Percentiles rank a stretch among this genome's conserved stretches.
Evolutionary conservation across 2,888 invertebrate species (phyloP).

Genomic region (Coenonympha arcania): DNA sequence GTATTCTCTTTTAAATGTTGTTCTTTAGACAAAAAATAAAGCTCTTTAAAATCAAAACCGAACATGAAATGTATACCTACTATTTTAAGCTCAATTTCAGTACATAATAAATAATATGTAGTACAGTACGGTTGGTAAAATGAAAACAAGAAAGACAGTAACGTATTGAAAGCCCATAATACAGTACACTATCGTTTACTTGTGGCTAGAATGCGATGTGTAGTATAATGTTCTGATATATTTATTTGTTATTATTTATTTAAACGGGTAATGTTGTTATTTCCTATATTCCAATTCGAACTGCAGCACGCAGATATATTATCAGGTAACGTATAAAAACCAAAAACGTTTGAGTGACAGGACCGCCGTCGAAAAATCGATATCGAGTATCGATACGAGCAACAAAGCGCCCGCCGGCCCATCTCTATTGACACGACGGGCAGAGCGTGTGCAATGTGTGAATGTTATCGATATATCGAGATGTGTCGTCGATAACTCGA

Average conservation of each 20-base stretch:
- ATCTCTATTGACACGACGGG: slow-evolving; percentile 62
- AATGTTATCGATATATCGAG: slow-evolving; percentile 71
- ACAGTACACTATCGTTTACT: no score
- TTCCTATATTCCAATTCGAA: slow-evolving; percentile 23
- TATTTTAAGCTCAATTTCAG: no score
- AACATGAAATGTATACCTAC: no score
- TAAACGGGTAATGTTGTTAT: not conserved
- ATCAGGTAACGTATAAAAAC: slow-evolving; percentile 52
- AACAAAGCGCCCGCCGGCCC: slow-evolving; percentile 67
- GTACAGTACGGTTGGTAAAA: no score
- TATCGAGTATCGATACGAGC: slow-evolving; percentile 61
- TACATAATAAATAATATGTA: no score
- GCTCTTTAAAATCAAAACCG: no score
- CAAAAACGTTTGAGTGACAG: slow-evolving; percentile 68
- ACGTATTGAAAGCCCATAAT: no score
- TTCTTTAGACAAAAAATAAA: no score
- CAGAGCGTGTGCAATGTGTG: slow-evolving; percentile 72
- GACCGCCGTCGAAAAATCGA: slow-evolving; percentile 69
- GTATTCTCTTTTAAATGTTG: no score
- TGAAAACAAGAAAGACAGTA: not conserved
- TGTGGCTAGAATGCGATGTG: no score
- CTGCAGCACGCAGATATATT: slow-evolving; percentile 54
- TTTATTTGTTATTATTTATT: no score
- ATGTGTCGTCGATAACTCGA: slow-evolving; percentile 60
- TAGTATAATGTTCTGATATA: no score